Percentiles rank a stretch among this genome's conserved stretches.
phyloP scores from a whole-genome alignment of 2,888 invertebrate genomes.

The Thymelicus lineola region DNA sequence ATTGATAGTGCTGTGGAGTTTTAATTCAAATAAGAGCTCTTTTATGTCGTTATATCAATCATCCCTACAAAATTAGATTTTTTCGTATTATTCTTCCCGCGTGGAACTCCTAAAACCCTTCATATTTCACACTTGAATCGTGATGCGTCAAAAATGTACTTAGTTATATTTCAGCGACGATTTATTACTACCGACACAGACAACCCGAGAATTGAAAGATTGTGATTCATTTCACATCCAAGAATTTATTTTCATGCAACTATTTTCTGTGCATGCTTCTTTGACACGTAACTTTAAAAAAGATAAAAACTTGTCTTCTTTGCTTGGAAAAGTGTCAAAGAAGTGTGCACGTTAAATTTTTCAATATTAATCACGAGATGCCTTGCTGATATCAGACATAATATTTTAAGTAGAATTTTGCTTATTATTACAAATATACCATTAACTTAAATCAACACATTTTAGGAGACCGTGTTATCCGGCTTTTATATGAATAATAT shows the following conservation, averaged over 20 bases:
- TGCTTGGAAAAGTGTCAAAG: not conserved
- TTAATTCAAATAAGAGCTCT: not conserved
- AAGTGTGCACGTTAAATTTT: not conserved
- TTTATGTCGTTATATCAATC: not conserved
- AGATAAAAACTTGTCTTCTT: too few species aligned
- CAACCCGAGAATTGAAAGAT: constrained; percentile 42
- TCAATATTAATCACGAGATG: not conserved
- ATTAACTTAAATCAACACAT: too few species aligned
- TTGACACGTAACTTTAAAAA: not conserved
- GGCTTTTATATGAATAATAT: too few species aligned
- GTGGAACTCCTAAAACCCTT: constrained; percentile 15
- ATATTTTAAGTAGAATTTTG: too few species aligned
- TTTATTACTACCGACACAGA: constrained; percentile 30
- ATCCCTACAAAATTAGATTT: constrained; percentile 16
- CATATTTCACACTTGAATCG: constrained; percentile 36
- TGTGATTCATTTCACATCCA: constrained; percentile 36
- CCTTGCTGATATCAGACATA: too few species aligned
- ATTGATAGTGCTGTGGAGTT: not conserved
- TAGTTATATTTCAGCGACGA: constrained; percentile 34
- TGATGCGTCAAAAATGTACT: constrained; percentile 33
- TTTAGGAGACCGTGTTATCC: too few species aligned
- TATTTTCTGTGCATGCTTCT: not conserved
- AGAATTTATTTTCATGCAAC: not conserved
- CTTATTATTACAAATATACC: too few species aligned
- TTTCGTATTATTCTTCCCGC: constrained; percentile 11